Evolutionary conservation across 64 coral and sea anemone species (phyloP).

Genomic region (Stichodactyla mertensii): DNA sequence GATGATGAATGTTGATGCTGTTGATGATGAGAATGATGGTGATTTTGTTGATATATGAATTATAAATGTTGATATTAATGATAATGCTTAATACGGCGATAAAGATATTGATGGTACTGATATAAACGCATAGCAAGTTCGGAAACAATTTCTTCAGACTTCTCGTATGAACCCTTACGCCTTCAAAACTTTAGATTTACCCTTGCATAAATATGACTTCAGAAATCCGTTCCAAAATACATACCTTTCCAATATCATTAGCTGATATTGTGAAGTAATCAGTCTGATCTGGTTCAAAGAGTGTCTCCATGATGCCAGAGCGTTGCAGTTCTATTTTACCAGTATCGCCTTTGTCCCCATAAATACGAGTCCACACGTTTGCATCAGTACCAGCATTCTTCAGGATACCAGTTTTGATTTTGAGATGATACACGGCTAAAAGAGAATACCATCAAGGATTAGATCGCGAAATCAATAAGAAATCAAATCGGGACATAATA

Average conservation of each 20-base stretch:
- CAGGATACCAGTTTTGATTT: conserved; percentile 76
- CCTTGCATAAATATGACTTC: too few species aligned
- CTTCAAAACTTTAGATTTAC: too few species aligned
- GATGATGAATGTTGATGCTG: too few species aligned
- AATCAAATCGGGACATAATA: neutral
- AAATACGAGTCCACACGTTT: conserved; percentile 82
- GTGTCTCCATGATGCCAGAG: conserved; percentile 83
- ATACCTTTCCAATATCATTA: conserved; percentile 87
- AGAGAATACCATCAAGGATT: neutral
- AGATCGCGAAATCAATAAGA: neutral
- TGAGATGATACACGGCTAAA: conserved; percentile 73
- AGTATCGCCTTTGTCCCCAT: conserved; percentile 87
- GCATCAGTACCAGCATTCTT: conserved; percentile 75
- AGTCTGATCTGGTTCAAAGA: conserved; percentile 89
- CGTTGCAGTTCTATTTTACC: conserved; percentile 75
- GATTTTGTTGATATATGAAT: too few species aligned
- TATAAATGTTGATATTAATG: too few species aligned
- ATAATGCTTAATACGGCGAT: too few species aligned
- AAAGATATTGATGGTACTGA: too few species aligned
- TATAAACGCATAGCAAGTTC: too few species aligned
- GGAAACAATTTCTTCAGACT: too few species aligned
- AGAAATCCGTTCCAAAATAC: neutral
- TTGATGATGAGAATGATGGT: too few species aligned
- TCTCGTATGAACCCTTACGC: too few species aligned
- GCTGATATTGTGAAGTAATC: conserved; percentile 92